phyloP scores from a whole-genome alignment of 2,888 invertebrate genomes.

The Catocala fraxini region DNA sequence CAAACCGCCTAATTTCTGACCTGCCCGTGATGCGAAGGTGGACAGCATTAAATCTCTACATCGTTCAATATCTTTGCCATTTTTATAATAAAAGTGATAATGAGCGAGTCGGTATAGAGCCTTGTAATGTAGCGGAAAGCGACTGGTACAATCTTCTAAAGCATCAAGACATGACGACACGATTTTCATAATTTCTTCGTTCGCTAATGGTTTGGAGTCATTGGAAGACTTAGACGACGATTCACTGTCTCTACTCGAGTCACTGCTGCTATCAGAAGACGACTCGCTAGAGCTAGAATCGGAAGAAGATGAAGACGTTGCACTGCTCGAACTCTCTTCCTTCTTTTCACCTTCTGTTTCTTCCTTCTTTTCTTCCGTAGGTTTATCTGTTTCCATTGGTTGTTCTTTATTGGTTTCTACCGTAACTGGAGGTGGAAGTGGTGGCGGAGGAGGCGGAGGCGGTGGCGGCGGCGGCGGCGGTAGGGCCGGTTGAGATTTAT shows the following conservation, averaged over 20 bases:
- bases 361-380: constrained; percentile 47
- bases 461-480: constrained; percentile 25
- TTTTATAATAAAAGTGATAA: constrained; percentile 92
- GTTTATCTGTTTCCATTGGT: constrained; percentile 40
- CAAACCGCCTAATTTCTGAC: constrained; percentile 92
- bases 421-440: constrained; percentile 24
- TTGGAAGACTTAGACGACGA: constrained; percentile 76
- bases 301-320: constrained; percentile 78
- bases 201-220: constrained; percentile 74
- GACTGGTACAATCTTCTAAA: constrained; percentile 93
- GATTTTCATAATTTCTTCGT: constrained; percentile 88
- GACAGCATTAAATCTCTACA: constrained; percentile 91
- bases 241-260: constrained; percentile 86
- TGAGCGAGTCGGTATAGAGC: constrained; percentile 95
- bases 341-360: constrained; percentile 65
- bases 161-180: constrained; percentile 91
- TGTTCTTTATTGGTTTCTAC: constrained; percentile 43
- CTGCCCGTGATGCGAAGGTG: constrained; percentile 89
- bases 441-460: constrained; percentile 19
- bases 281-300: constrained; percentile 88
- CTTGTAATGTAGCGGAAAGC: constrained; percentile 97
- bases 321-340: constrained; percentile 74
- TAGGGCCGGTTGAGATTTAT: constrained; percentile 28
- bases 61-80: constrained; percentile 89
- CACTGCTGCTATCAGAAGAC: constrained; percentile 83